A percentile compares a stretch with the other conserved stretches of the same genome.
Conservation (phyloP, 2,113 vertebrate species). For the Crotalus viridis region DNA sequence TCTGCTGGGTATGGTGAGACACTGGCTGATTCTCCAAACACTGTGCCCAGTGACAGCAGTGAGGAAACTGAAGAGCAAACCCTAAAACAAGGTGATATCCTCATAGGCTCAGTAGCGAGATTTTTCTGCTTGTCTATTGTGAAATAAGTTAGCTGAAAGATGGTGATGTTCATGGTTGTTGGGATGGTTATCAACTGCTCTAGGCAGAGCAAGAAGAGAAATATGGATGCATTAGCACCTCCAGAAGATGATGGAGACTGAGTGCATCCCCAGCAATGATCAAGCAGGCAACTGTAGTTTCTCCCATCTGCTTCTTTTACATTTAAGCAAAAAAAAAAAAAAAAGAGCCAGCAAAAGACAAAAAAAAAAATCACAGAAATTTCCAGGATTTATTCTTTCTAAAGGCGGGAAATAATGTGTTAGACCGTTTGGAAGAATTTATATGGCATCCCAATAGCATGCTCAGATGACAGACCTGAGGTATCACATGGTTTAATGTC, state of each 20-base stretch:
- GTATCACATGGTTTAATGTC: neutral
- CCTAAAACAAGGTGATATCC: neutral
- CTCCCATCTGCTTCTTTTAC: slow-evolving; percentile 2
- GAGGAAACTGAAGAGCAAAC: neutral
- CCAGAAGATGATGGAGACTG: slow-evolving; percentile 27
- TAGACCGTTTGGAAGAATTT: neutral
- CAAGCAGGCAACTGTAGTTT: neutral
- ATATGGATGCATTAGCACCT: neutral
- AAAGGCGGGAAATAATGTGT: neutral
- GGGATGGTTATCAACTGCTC: slow-evolving; percentile 14
- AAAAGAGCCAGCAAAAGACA: neutral
- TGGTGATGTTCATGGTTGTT: neutral
- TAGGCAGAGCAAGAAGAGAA: neutral
- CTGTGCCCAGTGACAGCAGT: neutral
- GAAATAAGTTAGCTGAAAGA: slow-evolving; percentile 17
- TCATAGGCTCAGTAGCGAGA: neutral
- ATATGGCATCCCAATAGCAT: neutral
- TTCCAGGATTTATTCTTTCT: slow-evolving; percentile 15
- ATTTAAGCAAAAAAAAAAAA: neutral
- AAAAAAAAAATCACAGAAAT: neutral
- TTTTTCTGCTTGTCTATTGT: neutral
- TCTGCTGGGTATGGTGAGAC: neutral
- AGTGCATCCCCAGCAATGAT: neutral
- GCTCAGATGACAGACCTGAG: neutral
- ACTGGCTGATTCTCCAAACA: neutral